Base-by-base conservation (phyloP, 2,113 vertebrate genomes). In the Muntiacus muntjak region DNA sequence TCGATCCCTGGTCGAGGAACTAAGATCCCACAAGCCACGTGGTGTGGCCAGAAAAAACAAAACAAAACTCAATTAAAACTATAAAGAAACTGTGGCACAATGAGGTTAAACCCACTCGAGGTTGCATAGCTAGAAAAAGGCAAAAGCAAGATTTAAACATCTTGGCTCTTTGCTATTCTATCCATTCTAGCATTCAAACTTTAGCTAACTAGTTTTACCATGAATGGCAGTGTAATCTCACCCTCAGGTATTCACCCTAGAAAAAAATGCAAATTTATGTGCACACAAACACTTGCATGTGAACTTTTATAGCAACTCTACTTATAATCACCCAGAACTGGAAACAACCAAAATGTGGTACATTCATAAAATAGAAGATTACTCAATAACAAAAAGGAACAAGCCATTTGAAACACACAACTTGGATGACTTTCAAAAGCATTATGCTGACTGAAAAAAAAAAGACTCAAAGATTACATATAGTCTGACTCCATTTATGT, bases 181-280 rank as follows among this genome's bases (percentile, higher is more conserved):
- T 86, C 7, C 55, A 91, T 60, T 92, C 62, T 95, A 95, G 54
- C 55, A 96, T 83, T 90, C 78, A 91, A 95, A 93, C 58, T 96
- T 36, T 55, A 87, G 47, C 33, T 83, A 93, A 93, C 36, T 54
- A 95, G 89, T 67, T 81, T 85, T 89, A 91, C n/a, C 23, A 81
- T 89, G 26, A 95, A 55, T 78, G 21, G 57, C 40, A 92, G 50
- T 92, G 40, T 71, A 96, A 90, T 87, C 71, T 89, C 52, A 94
- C 12, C 33, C 33, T 14, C 21, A 87, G 50, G 6, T 84, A 93
- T 92, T 97, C 86, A 85, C 23, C 25, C 33, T 74, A 95, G 54
- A n/a, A 97, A 97, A 36, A 97, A 97, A 84, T 91, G 45, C 28
- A 96, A 95, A 74, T 45, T 88, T 96, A 92, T 30, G 40, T 87